A percentile compares a stretch with the other conserved stretches of the same genome.
Conservation (phyloP, 2,888 invertebrate genomes). For the Nysson spinosus region DNA sequence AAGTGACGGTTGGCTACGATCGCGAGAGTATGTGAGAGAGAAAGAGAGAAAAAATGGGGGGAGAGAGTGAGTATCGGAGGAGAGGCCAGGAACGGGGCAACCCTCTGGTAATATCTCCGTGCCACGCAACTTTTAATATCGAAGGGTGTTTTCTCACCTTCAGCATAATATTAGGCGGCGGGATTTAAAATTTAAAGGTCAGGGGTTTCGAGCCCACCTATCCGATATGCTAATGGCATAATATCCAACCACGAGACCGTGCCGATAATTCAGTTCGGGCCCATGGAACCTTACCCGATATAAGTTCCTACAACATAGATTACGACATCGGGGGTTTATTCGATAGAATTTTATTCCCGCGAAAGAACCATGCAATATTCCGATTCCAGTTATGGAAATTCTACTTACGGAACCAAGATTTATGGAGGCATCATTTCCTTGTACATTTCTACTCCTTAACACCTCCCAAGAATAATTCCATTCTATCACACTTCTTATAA, state of each 20-base stretch:
- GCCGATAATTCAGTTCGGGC: constrained; percentile 57
- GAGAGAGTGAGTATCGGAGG: too few relatives aligned
- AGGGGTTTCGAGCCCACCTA: constrained; percentile 61
- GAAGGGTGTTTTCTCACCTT: constrained; percentile 75
- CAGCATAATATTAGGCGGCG: constrained; percentile 65
- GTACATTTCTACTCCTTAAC: too few relatives aligned
- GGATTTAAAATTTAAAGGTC: constrained; percentile 72
- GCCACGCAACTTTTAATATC: constrained; percentile 75
- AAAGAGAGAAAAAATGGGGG: not conserved
- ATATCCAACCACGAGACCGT: constrained; percentile 61
- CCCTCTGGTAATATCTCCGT: constrained; percentile 67
- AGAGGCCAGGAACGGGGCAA: constrained; percentile 35
- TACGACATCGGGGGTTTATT: constrained; percentile 3
- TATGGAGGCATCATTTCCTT: too few relatives aligned
- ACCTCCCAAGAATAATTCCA: too few relatives aligned
- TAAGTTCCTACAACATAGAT: constrained; percentile 54
- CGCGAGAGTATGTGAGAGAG: constrained; percentile 2
- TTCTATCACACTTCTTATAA: too few relatives aligned
- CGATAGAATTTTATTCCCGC: not conserved
- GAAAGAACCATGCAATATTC: not conserved
- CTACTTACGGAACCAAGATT: too few relatives aligned
- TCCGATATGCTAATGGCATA: constrained; percentile 73
- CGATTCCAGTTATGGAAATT: too few relatives aligned
- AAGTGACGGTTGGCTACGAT: constrained; percentile 19
- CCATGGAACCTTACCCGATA: constrained; percentile 41